phyloP scores from a whole-genome alignment of 2,113 vertebrate genomes.

The Brienomyrus longianalis region DNA sequence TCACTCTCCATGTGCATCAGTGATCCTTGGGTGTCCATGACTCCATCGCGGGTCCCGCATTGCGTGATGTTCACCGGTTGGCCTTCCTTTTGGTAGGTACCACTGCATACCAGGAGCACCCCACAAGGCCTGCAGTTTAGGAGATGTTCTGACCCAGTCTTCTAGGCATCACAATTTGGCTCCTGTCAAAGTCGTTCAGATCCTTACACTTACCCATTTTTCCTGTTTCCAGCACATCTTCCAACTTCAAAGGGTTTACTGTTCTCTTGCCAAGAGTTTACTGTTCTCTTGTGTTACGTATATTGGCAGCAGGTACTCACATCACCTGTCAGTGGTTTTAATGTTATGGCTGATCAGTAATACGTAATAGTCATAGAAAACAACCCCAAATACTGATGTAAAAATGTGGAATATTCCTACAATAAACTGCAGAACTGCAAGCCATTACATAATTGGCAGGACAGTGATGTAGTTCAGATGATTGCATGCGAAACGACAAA shows the following conservation, averaged over 20 bases:
- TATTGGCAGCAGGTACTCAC: neutral
- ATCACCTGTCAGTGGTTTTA: neutral
- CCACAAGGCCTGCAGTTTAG: neutral
- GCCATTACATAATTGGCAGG: neutral
- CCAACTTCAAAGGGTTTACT: neutral
- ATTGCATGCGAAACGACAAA: neutral
- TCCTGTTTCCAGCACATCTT: neutral
- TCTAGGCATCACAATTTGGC: neutral
- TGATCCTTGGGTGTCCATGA: neutral
- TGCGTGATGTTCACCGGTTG: neutral
- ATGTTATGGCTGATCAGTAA: neutral
- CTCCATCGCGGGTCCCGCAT: neutral
- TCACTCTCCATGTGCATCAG: neutral
- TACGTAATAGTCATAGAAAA: neutral
- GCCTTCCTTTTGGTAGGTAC: neutral
- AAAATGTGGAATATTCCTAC: neutral
- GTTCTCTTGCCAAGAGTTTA: neutral
- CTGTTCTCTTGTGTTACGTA: neutral
- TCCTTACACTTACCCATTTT: neutral
- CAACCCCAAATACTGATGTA: neutral
- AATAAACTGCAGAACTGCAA: neutral
- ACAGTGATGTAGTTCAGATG: neutral
- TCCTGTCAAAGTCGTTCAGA: neutral
- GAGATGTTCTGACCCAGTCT: neutral
- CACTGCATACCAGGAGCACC: neutral